These are phyloP conservation scores for Drosophila yakuba DNA, from an alignment of 1,140 invertebrate genomes.

Conservation along the genomic window DNA sequence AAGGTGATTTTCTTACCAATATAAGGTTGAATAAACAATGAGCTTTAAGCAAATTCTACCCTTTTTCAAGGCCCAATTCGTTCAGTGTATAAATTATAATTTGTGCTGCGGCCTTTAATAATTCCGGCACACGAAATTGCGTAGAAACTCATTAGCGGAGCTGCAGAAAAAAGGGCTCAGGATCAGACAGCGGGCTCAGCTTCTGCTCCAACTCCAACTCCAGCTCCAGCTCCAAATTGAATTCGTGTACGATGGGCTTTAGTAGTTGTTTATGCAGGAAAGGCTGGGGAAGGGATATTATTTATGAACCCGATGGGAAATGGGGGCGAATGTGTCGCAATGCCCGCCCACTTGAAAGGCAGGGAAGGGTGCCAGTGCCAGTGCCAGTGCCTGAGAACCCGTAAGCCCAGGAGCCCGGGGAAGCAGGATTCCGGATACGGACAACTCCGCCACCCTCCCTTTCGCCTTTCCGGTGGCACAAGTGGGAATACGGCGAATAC, in stretches of 20 bases:
- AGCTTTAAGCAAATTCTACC: no score
- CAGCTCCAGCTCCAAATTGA: slow-evolving; percentile 55
- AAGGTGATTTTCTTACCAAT: no score
- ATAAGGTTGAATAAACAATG: no score
- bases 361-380: background rate
- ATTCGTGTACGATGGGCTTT: slow-evolving; percentile 54
- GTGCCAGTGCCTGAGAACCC: background rate
- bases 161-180: slow-evolving; percentile 15
- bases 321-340: slow-evolving; percentile 76
- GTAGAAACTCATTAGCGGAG: slow-evolving; percentile 72
- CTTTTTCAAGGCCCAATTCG: background rate
- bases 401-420: background rate
- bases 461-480: slow-evolving; percentile 16
- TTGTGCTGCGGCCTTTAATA: slow-evolving; percentile 56
- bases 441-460: no score
- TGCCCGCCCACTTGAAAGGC: slow-evolving; percentile 20
- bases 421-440: no score
- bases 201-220: slow-evolving; percentile 6
- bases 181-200: slow-evolving; percentile 1
- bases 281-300: slow-evolving; percentile 58
- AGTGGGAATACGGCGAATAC: slow-evolving; percentile 79
- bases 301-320: slow-evolving; percentile 81
- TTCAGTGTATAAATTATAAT: slow-evolving; percentile 51
- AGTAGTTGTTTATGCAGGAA: slow-evolving; percentile 71
- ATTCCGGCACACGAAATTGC: slow-evolving; percentile 72